Conservation (phyloP, 2,113 vertebrate genomes). For the Pterocles gutturalis region DNA sequence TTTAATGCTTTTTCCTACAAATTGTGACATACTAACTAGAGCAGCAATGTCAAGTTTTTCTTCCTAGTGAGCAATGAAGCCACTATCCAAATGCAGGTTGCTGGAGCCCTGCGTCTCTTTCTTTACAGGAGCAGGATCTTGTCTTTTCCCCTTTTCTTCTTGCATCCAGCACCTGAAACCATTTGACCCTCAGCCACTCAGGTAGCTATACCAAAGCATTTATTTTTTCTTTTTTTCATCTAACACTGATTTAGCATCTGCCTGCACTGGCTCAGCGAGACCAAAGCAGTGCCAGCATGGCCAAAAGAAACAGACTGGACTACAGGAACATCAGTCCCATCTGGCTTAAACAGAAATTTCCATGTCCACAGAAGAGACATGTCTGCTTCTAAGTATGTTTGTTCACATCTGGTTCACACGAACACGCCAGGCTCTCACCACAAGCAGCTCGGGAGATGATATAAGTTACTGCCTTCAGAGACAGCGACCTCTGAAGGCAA, state of each 20-base stretch:
- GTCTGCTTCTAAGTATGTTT: background rate
- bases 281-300: background rate
- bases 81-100: background rate
- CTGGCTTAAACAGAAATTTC: background rate
- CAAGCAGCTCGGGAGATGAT: background rate
- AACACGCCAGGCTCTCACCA: background rate
- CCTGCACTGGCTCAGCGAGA: background rate
- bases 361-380: accelerated
- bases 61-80: background rate
- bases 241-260: background rate
- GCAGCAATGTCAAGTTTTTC: background rate
- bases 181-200: background rate
- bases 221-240: background rate
- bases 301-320: background rate
- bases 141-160: background rate
- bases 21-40: background rate
- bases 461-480: background rate
- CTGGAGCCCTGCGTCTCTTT: background rate
- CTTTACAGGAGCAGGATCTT: background rate
- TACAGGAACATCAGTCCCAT: background rate
- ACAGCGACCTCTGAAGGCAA: background rate
- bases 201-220: background rate
- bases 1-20: background rate
- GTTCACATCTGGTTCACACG: background rate
- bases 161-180: background rate